Conservation (phyloP, 2,113 vertebrate genomes). For the Collichthys lucidus region DNA sequence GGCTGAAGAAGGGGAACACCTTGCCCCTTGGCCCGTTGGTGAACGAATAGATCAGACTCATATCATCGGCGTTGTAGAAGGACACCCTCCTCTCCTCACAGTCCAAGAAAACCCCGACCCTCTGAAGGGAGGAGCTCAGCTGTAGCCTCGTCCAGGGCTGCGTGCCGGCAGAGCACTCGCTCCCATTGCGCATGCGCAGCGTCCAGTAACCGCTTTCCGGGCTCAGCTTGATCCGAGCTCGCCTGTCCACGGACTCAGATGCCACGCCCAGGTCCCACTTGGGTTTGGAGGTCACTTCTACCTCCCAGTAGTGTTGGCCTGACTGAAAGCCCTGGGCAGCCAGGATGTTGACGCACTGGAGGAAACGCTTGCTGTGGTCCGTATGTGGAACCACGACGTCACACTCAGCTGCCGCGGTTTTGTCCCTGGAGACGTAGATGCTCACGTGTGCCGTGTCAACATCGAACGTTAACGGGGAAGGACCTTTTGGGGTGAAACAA, state of each 20-base stretch:
- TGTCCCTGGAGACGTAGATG: constrained; percentile 85
- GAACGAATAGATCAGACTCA: constrained; percentile 88
- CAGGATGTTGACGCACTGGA: constrained; percentile 88
- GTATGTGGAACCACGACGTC: constrained; percentile 29
- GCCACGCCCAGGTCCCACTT: constrained; percentile 92
- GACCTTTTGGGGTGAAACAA: constrained; percentile 80
- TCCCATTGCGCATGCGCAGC: constrained; percentile 83
- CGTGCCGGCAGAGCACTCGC: constrained; percentile 82
- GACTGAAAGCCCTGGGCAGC: constrained; percentile 80
- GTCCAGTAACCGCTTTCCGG: constrained; percentile 89
- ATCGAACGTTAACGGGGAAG: constrained; percentile 85
- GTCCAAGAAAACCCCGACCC: constrained; percentile 86
- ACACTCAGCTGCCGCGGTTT: constrained; percentile 83
- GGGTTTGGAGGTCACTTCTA: constrained; percentile 86
- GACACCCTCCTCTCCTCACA: constrained; percentile 83
- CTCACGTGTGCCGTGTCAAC: constrained; percentile 87
- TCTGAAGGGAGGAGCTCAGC: constrained; percentile 54
- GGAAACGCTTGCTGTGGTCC: constrained; percentile 82
- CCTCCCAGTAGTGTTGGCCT: constrained; percentile 90
- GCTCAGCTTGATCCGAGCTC: constrained; percentile 83
- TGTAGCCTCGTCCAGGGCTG: constrained; percentile 85
- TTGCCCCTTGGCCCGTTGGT: constrained; percentile 75
- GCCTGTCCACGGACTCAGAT: constrained; percentile 80
- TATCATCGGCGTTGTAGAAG: constrained; percentile 86
- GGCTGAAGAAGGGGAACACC: constrained; percentile 89